Evolutionary conservation across 2,113 vertebrate genomes (phyloP), one percentile per base, ranked within the genome.

Genomic region (Nicator chloris): DNA sequence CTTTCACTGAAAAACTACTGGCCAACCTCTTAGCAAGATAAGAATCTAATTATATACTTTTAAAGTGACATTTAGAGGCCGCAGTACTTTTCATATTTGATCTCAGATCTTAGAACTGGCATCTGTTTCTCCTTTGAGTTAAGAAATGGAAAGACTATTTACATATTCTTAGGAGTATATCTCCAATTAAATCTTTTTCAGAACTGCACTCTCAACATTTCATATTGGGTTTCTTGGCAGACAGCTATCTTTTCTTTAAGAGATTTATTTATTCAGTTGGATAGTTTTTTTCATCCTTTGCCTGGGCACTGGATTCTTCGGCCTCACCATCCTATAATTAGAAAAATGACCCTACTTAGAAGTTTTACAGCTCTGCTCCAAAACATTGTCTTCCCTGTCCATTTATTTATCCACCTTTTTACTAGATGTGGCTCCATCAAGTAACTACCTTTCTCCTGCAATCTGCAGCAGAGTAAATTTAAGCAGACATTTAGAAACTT

Each of bases 41-140:
- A 97, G 94, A 93, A 97, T 97, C 97, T 78, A 95, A 97, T 97
- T 95, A 96, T 95, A 96, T 97, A 96, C 56, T 37, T 98, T 97
- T 90, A 95, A 98, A 97, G 88, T 97, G 97, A 97, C 92, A 96
- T 98, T 97, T 97, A 84, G 40, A 85, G 76, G 86, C 87, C 96
- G 92, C 92, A 79, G 92, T 90, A 82, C 95, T 97, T 98, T 98
- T 98, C 97, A 96, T 95, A 98, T 95, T 97, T 97, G 96, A 98
- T 97, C 90, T 97, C 91, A 47, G 82, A 93, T 96, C 88, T 87
- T 93, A 93, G 88, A 79, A 63, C 77, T 97, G 96, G 98, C 98
- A 98, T 98, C 97, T 98, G 98, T 97, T 98, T 98, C 97, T 98
- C 97, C 95, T 98, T 98, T 98, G 84, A 97, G 95, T 96, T 94